Evolutionary conservation across 2,797 vertebrate genomes (phyloP).

Genomic region (Ptychadena robeensis): DNA sequence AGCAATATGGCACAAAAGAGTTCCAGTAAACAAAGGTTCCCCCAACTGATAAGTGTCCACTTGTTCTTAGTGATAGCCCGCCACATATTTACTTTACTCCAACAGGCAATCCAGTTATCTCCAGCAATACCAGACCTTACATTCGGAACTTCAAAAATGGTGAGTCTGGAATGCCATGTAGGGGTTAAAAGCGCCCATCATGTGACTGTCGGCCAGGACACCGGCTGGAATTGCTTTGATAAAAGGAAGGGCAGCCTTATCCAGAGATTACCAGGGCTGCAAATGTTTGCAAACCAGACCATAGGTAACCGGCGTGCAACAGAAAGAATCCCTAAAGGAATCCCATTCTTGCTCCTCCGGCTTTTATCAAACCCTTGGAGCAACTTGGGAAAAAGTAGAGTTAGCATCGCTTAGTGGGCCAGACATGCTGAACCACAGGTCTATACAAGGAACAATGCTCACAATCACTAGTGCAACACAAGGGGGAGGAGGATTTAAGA

Average conservation of each 20-base stretch:
- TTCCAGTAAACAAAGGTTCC: neutral
- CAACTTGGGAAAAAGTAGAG: neutral
- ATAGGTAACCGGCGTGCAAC: constrained; percentile 52
- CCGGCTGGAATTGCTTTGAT: constrained; percentile 51
- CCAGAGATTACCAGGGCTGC: constrained; percentile 41
- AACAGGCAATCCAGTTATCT: neutral
- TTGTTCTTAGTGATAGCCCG: neutral
- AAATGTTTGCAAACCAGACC: constrained; percentile 48
- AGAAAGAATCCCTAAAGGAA: constrained; percentile 31
- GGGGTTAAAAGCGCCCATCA: constrained; percentile 41
- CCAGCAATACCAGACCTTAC: neutral
- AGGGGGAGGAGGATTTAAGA: too few relatives aligned
- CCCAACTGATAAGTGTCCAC: neutral
- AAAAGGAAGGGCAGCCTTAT: constrained; percentile 42
- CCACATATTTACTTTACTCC: neutral
- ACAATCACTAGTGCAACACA: too few relatives aligned
- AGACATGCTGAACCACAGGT: neutral
- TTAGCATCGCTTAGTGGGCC: neutral
- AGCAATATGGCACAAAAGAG: constrained; percentile 3
- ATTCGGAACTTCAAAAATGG: neutral
- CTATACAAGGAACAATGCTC: neutral
- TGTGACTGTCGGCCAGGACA: constrained; percentile 47
- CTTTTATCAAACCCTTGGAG: neutral
- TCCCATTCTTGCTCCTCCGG: neutral
- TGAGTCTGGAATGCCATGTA: neutral